Conservation (phyloP, 2,888 invertebrate genomes). For the Augochlorella aurata region DNA sequence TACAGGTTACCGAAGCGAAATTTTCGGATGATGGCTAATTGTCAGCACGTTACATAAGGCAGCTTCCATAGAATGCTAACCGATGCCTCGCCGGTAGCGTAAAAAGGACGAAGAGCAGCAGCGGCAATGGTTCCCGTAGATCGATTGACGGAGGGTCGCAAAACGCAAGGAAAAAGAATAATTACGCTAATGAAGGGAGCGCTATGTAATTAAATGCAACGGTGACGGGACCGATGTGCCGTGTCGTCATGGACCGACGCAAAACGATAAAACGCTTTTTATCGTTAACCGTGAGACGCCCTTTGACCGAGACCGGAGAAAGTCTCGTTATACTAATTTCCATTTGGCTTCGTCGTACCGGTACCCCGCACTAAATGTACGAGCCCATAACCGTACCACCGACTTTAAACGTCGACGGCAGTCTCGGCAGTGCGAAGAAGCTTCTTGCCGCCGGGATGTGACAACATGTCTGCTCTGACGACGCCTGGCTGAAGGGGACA, state of each 20-base stretch:
- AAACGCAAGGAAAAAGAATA: slow-evolving; percentile 48
- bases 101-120: neutral
- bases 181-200: slow-evolving; percentile 64
- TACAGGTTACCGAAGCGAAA: neutral
- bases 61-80: slow-evolving; percentile 14
- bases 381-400: slow-evolving; percentile 35
- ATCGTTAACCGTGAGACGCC: slow-evolving; percentile 36
- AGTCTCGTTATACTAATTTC: slow-evolving; percentile 61
- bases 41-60: neutral
- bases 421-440: slow-evolving; percentile 27
- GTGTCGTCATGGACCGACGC: slow-evolving; percentile 26
- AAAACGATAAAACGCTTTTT: slow-evolving; percentile 59
- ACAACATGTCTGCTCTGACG: slow-evolving; percentile 42
- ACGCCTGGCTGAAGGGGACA: slow-evolving; percentile 13
- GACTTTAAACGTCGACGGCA: slow-evolving; percentile 53
- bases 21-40: neutral
- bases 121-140: slow-evolving; percentile 11
- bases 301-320: slow-evolving; percentile 50
- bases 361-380: slow-evolving; percentile 43
- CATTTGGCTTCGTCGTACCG: slow-evolving; percentile 43
- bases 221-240: slow-evolving; percentile 39
- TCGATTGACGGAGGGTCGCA: slow-evolving; percentile 46
- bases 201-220: slow-evolving; percentile 62
- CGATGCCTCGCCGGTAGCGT: slow-evolving; percentile 8
- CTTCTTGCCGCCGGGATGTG: slow-evolving; percentile 28